Base-by-base conservation (phyloP, 2,888 invertebrate genomes). In the Nephrocerus scutellatus region DNA sequence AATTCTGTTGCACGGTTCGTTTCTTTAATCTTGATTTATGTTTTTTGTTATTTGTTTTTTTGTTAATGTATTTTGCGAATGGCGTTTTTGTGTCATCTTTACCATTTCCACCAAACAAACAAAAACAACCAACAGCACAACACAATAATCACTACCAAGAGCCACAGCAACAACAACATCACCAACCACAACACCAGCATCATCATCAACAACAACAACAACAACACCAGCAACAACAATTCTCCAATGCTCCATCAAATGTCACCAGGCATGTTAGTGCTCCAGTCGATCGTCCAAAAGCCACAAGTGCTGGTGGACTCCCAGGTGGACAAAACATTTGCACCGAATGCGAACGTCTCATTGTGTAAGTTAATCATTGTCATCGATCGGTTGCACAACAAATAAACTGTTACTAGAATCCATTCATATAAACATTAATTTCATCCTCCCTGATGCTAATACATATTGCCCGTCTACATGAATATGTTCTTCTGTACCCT, bases 331-430 rank as follows among this genome's bases (percentile, higher is more conserved):
- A 90, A 73, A 91, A 90, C 74, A 84, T 91, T 71, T 97, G 97
- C 76, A 87, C 87, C 55, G 92, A 92, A 66, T 97, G 97, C 76
- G 93, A 93, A 71, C 82, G 93, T 63, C 82, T 93, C 63, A 93
- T 96, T 73, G 88, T 91, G 95, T 96, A 85, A 90, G 92, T 62
- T 47, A 23, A 36, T 32, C 30, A 30, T 20, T 85, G 76, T 77
- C 26, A 31, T 21, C 19, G 36, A 28, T 22, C 21, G 14, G 5
- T 6, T 21, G 10, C 14, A 31, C 10, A 33, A 33, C n/a, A 12
- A 26, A 26, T 26, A 26, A 26, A n/a, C n/a, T n/a, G n/a, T n/a
- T n/a, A n/a, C n/a, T n/a, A n/a, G n/a, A n/a, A n/a, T n/a, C n/a
- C n/a, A n/a, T n/a, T n/a, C n/a, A n/a, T n/a, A n/a, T n/a, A n/a